Evolutionary conservation across 2,113 vertebrate genomes (phyloP).

Genomic region (Muntiacus muntjak): DNA sequence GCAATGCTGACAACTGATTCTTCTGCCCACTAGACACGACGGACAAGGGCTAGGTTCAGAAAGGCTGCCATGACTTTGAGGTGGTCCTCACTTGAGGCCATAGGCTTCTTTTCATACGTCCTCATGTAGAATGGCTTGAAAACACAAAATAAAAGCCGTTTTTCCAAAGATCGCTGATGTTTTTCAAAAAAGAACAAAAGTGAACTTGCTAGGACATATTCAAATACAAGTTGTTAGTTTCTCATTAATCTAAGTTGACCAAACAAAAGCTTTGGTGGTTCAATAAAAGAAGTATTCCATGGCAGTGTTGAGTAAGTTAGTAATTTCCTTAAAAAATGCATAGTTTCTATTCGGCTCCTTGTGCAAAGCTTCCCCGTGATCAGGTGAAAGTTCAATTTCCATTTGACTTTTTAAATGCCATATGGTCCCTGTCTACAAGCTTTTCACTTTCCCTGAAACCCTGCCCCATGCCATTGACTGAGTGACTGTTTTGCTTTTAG

Average conservation of each 20-base stretch:
- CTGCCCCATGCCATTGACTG: neutral
- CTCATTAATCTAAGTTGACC: constrained; percentile 65
- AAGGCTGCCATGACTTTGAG: constrained; percentile 12
- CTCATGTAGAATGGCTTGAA: constrained; percentile 37
- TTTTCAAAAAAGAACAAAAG: constrained; percentile 63
- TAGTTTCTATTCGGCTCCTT: neutral
- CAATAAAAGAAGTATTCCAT: constrained; percentile 19
- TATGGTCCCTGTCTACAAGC: neutral
- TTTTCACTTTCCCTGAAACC: constrained; percentile 27
- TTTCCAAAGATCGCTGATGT: constrained; percentile 40
- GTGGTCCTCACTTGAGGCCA: constrained; percentile 51
- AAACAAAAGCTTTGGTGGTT: constrained; percentile 53
- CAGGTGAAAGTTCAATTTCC: constrained; percentile 56
- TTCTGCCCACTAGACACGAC: neutral
- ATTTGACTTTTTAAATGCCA: constrained; percentile 41
- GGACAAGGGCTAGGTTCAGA: neutral
- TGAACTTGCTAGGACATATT: constrained; percentile 57
- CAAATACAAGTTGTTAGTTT: constrained; percentile 16
- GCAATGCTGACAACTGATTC: neutral
- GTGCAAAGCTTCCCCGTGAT: neutral
- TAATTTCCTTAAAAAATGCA: neutral
- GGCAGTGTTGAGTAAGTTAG: neutral
- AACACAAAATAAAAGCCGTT: constrained; percentile 39
- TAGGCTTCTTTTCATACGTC: constrained; percentile 5
- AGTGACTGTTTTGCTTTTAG: constrained; percentile 42